Conservation (phyloP, 64 coral and sea anemone species). For the Dendronephthya gigantea region DNA sequence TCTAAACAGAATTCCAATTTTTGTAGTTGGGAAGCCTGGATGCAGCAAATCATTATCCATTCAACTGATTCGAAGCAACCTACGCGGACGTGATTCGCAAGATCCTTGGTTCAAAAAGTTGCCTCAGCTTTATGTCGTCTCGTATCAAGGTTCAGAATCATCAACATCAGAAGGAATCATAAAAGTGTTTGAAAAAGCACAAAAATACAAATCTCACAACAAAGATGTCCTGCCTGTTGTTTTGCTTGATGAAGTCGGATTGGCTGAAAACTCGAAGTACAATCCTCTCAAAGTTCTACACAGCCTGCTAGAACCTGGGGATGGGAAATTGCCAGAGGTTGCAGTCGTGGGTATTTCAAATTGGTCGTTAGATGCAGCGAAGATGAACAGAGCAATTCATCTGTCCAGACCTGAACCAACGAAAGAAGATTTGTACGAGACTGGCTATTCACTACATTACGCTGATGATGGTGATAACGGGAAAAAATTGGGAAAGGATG, state of each 20-base stretch:
- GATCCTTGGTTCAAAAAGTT: constrained; percentile 44
- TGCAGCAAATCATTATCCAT: constrained; percentile 65
- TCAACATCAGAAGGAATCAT: constrained; percentile 58
- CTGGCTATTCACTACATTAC: constrained; percentile 42
- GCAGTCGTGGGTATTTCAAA: constrained; percentile 68
- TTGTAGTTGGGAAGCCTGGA: constrained; percentile 61
- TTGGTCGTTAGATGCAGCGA: constrained; percentile 49
- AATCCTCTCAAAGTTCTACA: constrained; percentile 66
- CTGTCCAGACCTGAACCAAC: constrained; percentile 53
- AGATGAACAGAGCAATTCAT: constrained; percentile 68
- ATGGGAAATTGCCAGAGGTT: constrained; percentile 44
- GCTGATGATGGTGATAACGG: constrained; percentile 23
- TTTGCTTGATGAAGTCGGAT: constrained; percentile 55
- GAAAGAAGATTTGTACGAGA: constrained; percentile 49
- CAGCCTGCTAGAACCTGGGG: constrained; percentile 39
- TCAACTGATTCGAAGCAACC: constrained; percentile 57
- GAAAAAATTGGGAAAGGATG: background rate
- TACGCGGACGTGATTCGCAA: constrained; percentile 48
- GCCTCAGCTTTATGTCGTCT: constrained; percentile 55
- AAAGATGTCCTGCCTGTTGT: constrained; percentile 51
- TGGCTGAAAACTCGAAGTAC: constrained; percentile 52
- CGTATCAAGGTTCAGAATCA: constrained; percentile 60
- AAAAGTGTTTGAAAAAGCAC: constrained; percentile 65
- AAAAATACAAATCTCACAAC: constrained; percentile 38
- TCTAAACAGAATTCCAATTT: constrained; percentile 52